Evolutionary conservation across 92 coral and sea anemone genomes (phyloP).

Genomic region (Phenganax marumi): DNA sequence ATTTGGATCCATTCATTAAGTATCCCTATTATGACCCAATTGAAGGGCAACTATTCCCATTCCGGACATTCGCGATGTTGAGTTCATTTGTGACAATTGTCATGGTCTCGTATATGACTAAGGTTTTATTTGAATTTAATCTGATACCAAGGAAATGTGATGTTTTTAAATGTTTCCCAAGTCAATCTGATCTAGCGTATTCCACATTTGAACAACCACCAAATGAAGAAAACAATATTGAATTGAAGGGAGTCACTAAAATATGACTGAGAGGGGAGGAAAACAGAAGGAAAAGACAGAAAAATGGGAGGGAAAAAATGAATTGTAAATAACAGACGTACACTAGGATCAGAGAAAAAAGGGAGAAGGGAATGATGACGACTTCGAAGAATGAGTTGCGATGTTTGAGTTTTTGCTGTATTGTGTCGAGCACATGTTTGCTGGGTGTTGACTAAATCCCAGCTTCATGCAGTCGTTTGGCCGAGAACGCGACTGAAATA

Average conservation of each 20-base stretch:
- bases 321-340: too few species aligned
- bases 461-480: too few species aligned
- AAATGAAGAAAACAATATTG: neutral
- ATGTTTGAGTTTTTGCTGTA: too few species aligned
- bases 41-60: constrained; percentile 53
- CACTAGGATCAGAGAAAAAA: neutral
- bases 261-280: neutral
- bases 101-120: constrained; percentile 18
- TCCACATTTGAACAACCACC: neutral
- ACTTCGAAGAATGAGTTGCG: neutral
- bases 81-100: constrained; percentile 40
- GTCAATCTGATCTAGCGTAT: constrained; percentile 8
- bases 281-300: neutral
- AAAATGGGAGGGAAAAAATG: too few species aligned
- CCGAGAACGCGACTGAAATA: too few species aligned
- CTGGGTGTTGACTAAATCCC: too few species aligned
- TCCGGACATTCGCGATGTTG: constrained; percentile 45
- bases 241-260: neutral
- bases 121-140: constrained; percentile 13
- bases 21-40: constrained; percentile 68
- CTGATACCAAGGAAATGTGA: constrained; percentile 29
- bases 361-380: neutral
- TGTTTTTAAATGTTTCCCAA: constrained; percentile 43
- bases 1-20: constrained; percentile 64
- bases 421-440: too few species aligned